Conservation (phyloP, 2,888 invertebrate genomes). For the Aphidius colemani region DNA sequence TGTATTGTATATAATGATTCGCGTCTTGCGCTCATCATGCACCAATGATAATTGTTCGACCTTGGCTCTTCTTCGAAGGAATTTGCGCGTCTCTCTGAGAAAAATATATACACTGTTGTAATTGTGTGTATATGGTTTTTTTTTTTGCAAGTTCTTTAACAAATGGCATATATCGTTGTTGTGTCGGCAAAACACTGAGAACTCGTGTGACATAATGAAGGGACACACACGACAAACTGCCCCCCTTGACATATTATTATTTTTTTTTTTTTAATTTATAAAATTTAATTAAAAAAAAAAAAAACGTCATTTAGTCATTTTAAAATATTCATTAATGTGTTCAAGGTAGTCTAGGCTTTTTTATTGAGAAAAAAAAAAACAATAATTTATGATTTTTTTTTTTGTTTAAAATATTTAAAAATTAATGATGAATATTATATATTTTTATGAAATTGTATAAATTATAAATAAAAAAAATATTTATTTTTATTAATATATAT, state of each 20-base stretch:
- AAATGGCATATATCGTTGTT: neutral
- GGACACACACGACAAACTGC: slow-evolving; percentile 26
- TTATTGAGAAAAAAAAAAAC: no score
- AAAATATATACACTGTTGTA: neutral
- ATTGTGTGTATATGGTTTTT: neutral
- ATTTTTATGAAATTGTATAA: no score
- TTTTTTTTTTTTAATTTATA: slow-evolving; percentile 11
- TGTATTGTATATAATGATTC: slow-evolving; percentile 24
- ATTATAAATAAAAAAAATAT: no score
- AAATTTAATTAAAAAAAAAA: slow-evolving; percentile 5
- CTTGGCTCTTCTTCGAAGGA: slow-evolving; percentile 57
- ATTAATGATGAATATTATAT: no score
- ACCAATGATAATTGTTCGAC: slow-evolving; percentile 53
- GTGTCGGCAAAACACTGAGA: slow-evolving; percentile 12
- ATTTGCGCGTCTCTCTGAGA: slow-evolving; percentile 37
- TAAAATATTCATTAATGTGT: no score
- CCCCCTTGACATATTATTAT: slow-evolving; percentile 17
- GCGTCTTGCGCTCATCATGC: slow-evolving; percentile 39
- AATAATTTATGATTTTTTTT: no score
- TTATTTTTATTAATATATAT: no score
- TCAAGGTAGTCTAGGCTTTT: no score
- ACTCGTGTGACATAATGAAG: slow-evolving; percentile 37
- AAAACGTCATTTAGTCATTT: neutral
- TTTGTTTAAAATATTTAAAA: no score
- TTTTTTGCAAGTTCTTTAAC: no score